Percentiles rank a stretch among this genome's conserved stretches.
Conservation (phyloP, 1,140 invertebrate genomes). For the Triops cancriformis region DNA sequence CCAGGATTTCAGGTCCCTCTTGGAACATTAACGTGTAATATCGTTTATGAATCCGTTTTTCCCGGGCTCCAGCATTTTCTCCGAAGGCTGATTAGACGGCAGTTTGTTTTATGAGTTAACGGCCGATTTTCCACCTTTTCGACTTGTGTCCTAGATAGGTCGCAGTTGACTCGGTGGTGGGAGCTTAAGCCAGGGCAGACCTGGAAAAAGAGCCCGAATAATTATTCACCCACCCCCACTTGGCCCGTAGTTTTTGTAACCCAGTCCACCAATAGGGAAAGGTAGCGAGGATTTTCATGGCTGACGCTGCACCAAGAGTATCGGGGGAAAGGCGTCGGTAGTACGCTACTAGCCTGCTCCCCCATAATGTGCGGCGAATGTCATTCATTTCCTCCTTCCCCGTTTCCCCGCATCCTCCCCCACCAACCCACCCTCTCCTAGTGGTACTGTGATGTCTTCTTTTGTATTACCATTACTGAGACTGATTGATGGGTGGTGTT, state of each 20-base stretch:
- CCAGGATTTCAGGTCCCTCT: not conserved
- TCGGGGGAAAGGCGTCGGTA: conserved; percentile 15
- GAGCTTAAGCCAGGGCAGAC: not conserved
- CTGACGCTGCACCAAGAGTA: not conserved
- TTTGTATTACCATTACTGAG: conserved; percentile 5
- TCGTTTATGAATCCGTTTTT: not conserved
- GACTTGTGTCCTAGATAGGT: not conserved
- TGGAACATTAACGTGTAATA: not conserved
- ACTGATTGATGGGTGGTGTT: conserved; percentile 24
- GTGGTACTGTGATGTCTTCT: not conserved
- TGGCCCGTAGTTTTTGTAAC: not conserved
- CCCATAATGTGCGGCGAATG: not conserved
- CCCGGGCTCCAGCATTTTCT: not conserved
- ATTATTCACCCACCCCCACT: not conserved
- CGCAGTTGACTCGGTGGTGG: not conserved
- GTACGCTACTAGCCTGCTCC: conserved; percentile 4
- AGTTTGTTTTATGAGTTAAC: not conserved
- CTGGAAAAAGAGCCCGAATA: not conserved
- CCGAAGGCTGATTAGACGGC: not conserved
- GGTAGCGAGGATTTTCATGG: not conserved
- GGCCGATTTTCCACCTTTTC: not conserved
- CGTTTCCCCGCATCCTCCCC: conserved; percentile 1
- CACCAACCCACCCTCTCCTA: not conserved
- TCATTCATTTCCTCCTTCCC: not conserved
- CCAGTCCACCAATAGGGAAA: conserved; percentile 16